phyloP scores from a whole-genome alignment of 2,113 vertebrate genomes.

The Leptodactylus fuscus region DNA sequence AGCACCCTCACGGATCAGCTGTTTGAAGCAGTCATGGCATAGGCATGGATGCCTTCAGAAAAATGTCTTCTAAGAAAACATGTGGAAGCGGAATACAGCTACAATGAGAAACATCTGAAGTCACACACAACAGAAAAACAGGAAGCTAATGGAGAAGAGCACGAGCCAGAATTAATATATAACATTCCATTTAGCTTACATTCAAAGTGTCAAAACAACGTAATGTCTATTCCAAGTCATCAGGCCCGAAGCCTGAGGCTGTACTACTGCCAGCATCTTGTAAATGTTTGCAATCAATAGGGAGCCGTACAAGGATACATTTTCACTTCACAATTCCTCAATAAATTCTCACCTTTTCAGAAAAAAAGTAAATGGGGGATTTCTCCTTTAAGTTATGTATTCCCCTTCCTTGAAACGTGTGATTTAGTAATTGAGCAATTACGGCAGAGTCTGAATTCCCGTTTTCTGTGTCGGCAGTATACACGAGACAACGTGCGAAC shows the following conservation, averaged over 20 bases:
- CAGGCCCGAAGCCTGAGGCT: not conserved
- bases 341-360: constrained; percentile 14
- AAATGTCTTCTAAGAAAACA: not conserved
- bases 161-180: not conserved
- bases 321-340: not conserved
- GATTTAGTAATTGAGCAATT: constrained; percentile 42
- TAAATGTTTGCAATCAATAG: not conserved
- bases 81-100: not conserved
- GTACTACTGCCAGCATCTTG: not conserved
- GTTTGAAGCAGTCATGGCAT: too few species aligned
- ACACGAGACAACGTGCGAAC: constrained; percentile 1
- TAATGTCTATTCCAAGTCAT: not conserved
- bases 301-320: not conserved
- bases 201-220: not conserved
- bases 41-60: not conserved
- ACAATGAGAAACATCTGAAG: not conserved
- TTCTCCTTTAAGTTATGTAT: constrained; percentile 14
- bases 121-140: not conserved
- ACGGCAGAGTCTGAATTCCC: not conserved
- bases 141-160: not conserved
- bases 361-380: constrained; percentile 23
- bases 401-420: constrained; percentile 4
- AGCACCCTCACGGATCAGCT: too few species aligned
- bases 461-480: not conserved
- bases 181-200: not conserved